A percentile compares a stretch with the other conserved stretches of the same genome.
These are phyloP conservation scores for Eretmodus cyanostictus DNA, from an alignment of 2,113 vertebrate species.

Conservation along the genomic window DNA sequence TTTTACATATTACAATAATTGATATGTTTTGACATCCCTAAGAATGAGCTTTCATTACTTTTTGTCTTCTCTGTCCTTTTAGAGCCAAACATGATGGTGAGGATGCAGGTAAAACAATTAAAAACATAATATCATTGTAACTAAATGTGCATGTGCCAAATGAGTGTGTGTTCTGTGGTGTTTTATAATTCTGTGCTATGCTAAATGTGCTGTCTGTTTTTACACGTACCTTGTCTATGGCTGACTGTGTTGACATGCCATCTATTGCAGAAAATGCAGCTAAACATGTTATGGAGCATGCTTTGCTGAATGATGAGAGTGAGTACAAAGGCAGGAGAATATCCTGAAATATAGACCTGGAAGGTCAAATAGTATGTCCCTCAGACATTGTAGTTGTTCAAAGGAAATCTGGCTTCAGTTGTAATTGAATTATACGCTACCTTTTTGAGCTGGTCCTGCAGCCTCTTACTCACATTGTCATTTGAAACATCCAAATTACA, in stretches of 20 bases:
- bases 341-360: neutral
- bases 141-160: conserved; percentile 18
- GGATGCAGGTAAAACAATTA: conserved; percentile 52
- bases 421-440: neutral
- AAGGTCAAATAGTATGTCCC: neutral
- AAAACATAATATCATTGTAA: neutral
- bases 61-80: neutral
- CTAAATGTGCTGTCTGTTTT: conserved; percentile 13
- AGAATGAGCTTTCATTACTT: neutral
- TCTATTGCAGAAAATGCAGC: conserved; percentile 70
- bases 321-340: conserved; percentile 58
- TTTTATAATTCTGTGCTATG: neutral
- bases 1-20: neutral
- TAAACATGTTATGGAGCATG: conserved; percentile 87
- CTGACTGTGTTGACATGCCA: conserved; percentile 7
- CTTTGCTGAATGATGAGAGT: conserved; percentile 95
- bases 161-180: neutral
- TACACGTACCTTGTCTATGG: neutral
- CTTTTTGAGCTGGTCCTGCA: neutral
- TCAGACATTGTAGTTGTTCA: neutral
- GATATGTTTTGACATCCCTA: neutral
- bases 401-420: neutral
- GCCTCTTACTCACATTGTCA: neutral
- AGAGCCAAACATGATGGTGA: conserved; percentile 45
- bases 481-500: neutral